A percentile compares a stretch with the other conserved stretches of the same genome.
Evolutionary conservation across 2,113 vertebrate species (phyloP).

Genomic region (Phaetusa simplex): DNA sequence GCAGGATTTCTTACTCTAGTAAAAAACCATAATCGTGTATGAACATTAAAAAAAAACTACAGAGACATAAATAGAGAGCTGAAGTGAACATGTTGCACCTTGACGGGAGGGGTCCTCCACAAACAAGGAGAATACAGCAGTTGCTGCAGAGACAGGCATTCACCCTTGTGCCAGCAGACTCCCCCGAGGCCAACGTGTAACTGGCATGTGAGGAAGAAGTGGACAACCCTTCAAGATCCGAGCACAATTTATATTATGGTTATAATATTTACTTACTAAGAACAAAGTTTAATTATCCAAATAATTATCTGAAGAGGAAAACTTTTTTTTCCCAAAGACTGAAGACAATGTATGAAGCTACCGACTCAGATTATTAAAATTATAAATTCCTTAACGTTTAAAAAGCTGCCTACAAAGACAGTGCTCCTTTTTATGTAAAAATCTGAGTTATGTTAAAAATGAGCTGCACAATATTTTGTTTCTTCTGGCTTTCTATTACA

Average conservation of each 20-base stretch:
- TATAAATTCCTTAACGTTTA: background rate
- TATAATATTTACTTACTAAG: background rate
- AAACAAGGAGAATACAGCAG: background rate
- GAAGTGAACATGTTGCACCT: background rate
- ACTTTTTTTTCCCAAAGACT: fast-evolving
- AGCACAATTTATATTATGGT: background rate
- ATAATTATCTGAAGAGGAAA: background rate
- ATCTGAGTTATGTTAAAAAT: constrained; percentile 61
- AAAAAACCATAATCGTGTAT: background rate
- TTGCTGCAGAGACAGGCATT: background rate
- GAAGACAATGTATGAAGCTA: background rate
- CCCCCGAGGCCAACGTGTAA: fast-evolving
- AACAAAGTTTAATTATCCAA: background rate
- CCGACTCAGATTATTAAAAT: background rate
- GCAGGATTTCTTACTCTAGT: background rate
- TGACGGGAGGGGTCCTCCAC: background rate
- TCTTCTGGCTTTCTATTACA: constrained; percentile 59
- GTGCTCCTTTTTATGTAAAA: constrained; percentile 53
- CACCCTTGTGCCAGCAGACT: background rate
- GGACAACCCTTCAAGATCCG: background rate
- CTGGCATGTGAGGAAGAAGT: background rate
- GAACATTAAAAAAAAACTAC: background rate
- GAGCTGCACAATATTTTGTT: constrained; percentile 50
- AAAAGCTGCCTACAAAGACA: constrained; percentile 43
- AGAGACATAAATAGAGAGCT: background rate